Base-by-base conservation (phyloP, 2,888 invertebrate species). In the Cerceris ruficornis region DNA sequence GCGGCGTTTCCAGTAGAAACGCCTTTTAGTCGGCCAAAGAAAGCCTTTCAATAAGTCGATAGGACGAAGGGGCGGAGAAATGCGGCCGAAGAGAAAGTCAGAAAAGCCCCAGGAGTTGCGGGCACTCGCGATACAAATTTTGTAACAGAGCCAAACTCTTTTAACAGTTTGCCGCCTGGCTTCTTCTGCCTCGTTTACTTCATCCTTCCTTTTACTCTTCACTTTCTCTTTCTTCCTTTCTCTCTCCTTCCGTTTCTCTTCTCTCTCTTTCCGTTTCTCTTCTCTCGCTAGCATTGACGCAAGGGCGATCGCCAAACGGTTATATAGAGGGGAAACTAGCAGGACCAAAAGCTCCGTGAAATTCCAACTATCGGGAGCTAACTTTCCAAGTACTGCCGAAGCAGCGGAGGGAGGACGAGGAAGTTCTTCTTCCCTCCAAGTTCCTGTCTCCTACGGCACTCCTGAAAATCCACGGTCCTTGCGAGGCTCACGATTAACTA, bases 141-240 rank as follows among this genome's bases (percentile, higher is more conserved):
- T 80, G 85, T 83, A 86, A 86, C 84, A 69, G 83, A 83, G 84
- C 82, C 87, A 86, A 88, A 87, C 82, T 85, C 82, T 86, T 88
- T 86, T 82, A 86, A 77, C 84, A 83, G 87, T 86, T 84, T 77
- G 43, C 54, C 69, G 17, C 46, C 39, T 28, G 41, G 13, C 8
- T 8, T n/a, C 50, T 39, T 15, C 60, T n/a, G 15, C 11, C 39
- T 55, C 17, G 54, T 62, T 57, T 52, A 17, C 69, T 70, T 46
- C 46, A 59, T 46, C 49, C 72, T 67, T 69, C 42, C 52, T 76
- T 72, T 67, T 65, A 67, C 42, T 59, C 50, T 41, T 60, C 8
- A 14, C 52, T 61, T 7, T 2, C 55, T 17, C 28, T 17, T 17
- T 7, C 8, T 8, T 14, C 28, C 52, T 41, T 11, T 41, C 28